Evolutionary conservation across 2,797 vertebrate species (phyloP), one percentile per base, ranked within the genome.

Genomic region (Ctenosaura bakeri): DNA sequence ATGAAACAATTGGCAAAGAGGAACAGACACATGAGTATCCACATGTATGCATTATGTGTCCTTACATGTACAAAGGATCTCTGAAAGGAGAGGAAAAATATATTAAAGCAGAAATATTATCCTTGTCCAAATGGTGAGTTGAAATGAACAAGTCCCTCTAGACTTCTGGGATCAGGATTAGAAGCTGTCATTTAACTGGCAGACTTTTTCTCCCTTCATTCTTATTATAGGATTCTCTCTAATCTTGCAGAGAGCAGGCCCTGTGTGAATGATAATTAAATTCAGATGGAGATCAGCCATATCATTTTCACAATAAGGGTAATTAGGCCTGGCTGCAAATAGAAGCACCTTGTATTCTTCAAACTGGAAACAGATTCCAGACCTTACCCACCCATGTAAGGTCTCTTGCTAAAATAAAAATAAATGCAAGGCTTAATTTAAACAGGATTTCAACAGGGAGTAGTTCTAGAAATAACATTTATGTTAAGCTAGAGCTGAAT

Each of bases 51-150:
- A 81, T 85, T 35, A 74, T 59, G 10, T 79, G 81, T 83, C 92
- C 5, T 16, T 90, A 90, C 59, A 90, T 94, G 83, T 92, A 90
- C 35, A 1, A 2, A 91, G 90, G 91, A 35, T 94, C 94, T 74
- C 73, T 76, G 77, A 90, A 93, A 71, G 89, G 56, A 50, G 92
- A 50, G 92, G 91, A 89, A 88, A 13, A 64, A 94, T 94, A 87
- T 83, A 56, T 91, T 89, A 92, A 66, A 92, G 64, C 46, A 83
- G 85, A 54, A 94, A 54, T 59, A 76, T 91, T 66, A 42, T 91
- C 52, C 88, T 92, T 92, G 35, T 92, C 88, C 91, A 88, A 95
- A 85, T 77, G 87, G 32, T 0, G 2, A 94, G 64, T 73, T 29
- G 85, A 77, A 94, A 69, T 0, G 16, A 94, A 69, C 69, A 92